Evolutionary conservation across 2,888 invertebrate species (phyloP), one percentile per base, ranked within the genome.

Genomic region (Drosophila rubida): DNA sequence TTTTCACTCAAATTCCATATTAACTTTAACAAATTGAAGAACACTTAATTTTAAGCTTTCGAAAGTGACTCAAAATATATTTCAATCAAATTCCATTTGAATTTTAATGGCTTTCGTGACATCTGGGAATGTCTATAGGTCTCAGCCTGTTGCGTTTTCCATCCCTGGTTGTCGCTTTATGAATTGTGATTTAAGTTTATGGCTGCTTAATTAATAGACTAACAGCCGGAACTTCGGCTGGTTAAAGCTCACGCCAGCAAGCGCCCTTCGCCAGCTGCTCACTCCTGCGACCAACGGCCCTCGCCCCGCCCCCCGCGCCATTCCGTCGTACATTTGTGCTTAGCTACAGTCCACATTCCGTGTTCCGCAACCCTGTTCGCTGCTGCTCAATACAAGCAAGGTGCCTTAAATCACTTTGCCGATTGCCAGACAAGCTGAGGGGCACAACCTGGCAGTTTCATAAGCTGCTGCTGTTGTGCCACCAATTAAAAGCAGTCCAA

Each of bases 151-250:
- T 7, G 22, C 13, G 9, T 4, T 30, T 2, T 32, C 27, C 72
- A 66, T 19, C 73, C 77, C 66, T 77, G 66, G 49, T 42, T 41
- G 9, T 27, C 11, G 30, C 9, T n/a, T 42, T 67, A 74, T 80
- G 65, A 66, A 74, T 64, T 51, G 72, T 57, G 72, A 67, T 82
- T 85, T 71, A 75, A 76, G 73, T 81, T 87, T 87, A 82, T 81
- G 82, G 64, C 72, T 27, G 46, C 60, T 69, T 81, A 82, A 85
- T 82, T 85, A 87, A 78, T 78, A 84, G 81, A 69, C 79, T 59
- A 69, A 78, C 59, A 69, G 53, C 66, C 68, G 59, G 41, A 73
- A 67, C 69, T 73, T 66, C 62, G 62, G 30, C 50, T 60, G 60
- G 69, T 66, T 66, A 68, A 61, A 63, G 66, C 63, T 53, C 19